These are phyloP conservation scores for Gyps fulvus DNA, from an alignment of 2,113 vertebrate species.

Conservation along the genomic window DNA sequence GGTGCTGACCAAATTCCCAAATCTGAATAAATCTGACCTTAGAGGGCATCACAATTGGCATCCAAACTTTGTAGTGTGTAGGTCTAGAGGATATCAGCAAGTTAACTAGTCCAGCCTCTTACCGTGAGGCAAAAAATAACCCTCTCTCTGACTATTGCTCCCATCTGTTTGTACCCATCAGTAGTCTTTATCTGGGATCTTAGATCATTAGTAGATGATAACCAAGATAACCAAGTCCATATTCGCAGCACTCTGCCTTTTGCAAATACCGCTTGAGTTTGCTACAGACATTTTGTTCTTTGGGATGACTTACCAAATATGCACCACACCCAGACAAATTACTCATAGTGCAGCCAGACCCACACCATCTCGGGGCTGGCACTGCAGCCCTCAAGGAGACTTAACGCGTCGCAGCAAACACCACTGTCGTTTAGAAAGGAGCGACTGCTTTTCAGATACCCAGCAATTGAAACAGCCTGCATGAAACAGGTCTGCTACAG, in stretches of 20 bases:
- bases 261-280: not conserved
- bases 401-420: not conserved
- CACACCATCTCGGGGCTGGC: not conserved
- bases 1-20: not conserved
- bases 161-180: not conserved
- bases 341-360: not conserved
- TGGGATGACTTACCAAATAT: not conserved
- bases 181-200: not conserved
- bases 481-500: not conserved
- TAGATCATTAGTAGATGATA: not conserved
- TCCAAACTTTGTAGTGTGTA: not conserved
- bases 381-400: not conserved
- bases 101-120: not conserved
- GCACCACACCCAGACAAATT: not conserved
- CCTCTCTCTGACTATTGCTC: not conserved
- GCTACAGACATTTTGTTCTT: not conserved
- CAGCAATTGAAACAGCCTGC: not conserved
- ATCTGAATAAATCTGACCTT: not conserved
- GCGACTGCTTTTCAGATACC: not conserved
- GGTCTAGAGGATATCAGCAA: not conserved
- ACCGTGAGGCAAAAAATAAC: not conserved
- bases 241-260: not conserved
- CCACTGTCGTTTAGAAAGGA: not conserved
- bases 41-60: not conserved
- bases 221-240: not conserved